Evolutionary conservation across 2,113 vertebrate genomes (phyloP), one percentile per base, ranked within the genome.

Genomic region (Dolichallabes microphthalmus): DNA sequence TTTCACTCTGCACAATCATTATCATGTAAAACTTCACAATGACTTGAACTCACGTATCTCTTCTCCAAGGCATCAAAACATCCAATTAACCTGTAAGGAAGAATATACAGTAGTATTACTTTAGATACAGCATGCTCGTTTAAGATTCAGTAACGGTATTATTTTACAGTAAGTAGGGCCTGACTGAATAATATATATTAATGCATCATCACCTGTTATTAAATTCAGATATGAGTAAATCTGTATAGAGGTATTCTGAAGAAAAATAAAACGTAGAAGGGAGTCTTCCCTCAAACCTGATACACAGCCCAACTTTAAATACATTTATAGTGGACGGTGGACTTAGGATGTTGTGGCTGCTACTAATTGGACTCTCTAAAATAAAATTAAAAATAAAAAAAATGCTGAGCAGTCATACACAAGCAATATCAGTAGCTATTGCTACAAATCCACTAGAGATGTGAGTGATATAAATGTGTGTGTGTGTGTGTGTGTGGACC

Each of bases 51-150:
- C 94, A 98, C 98, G 13, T 98, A 99, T 94, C 96, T 96, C 91
- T 94, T 98, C 91, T 99, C 95, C 86, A 99, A 91, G 85, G 97
- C 98, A 93, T 99, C 97, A 32, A 98, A 98, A 91, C 96, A 97
- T 86, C 98, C 98, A 90, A 97, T 94, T 94, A 99, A 94, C 98
- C 97, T 99, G 86, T 88, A 93, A 91, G 91, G 90, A 75, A 63
- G 73, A 60, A 50, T 1, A 80, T 17, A n/a, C n/a, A n/a, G n/a
- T n/a, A 22, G 30, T 35, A 55, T 39, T 10, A 85, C 27, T 52
- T 68, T 50, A 10, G 12, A 39, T 27, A 77, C 35, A 73, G 3
- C 17, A 45, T 69, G 1, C 22, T 52, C 20, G 19, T 27, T 50
- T 50, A n/a, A 50, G 6, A 71, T 35, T 63, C 17, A 12, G 52